Evolutionary conservation across 2,888 invertebrate genomes (phyloP), one percentile per base, ranked within the genome.

Genomic region (Odontomyia ornata): DNA sequence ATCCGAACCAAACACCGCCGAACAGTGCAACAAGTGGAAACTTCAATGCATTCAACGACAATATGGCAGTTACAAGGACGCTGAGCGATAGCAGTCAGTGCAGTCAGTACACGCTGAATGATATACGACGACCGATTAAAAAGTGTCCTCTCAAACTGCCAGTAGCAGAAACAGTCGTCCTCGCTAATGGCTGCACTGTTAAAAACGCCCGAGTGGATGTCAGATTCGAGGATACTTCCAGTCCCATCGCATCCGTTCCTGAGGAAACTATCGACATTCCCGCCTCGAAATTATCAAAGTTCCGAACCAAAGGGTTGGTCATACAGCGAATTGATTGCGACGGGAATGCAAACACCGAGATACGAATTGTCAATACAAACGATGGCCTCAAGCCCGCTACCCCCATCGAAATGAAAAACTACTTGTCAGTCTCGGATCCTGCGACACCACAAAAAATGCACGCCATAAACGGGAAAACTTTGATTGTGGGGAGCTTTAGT

Each of bases 331-430:
- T 78, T 52, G 77, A 78, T 65, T 79, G 78, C 23, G 79, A 79
- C 36, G 78, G 78, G 7, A 79, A 79, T 77, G 79, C 78, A 11
- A 79, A 79, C 43, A 79, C 77, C 23, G 75, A 79, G 72, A 77
- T 79, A 25, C 56, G 79, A 25, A 76, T 79, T 62, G 60, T 79
- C 7, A 79, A 76, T 46, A 36, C 52, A 7, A 64, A 23, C 30
- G 73, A 73, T 43, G 73, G 36, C 13, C 23, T 73, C 36, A 43
- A 73, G 36, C 73, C 36, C 18, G 69, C 46, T 11, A 69, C 69
- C 4, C 73, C 57, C 3, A 23, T 43, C 9, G 43, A 73, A 57
- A 15, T 60, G 73, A 30, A 36, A 36, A 57, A 73, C 27, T 73
- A 57, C 15, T 13, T 73, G 5, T 73, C 73, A 5, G 36, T 73